phyloP scores from a whole-genome alignment of 1,140 invertebrate species.

The Neodiprion lecontei region DNA sequence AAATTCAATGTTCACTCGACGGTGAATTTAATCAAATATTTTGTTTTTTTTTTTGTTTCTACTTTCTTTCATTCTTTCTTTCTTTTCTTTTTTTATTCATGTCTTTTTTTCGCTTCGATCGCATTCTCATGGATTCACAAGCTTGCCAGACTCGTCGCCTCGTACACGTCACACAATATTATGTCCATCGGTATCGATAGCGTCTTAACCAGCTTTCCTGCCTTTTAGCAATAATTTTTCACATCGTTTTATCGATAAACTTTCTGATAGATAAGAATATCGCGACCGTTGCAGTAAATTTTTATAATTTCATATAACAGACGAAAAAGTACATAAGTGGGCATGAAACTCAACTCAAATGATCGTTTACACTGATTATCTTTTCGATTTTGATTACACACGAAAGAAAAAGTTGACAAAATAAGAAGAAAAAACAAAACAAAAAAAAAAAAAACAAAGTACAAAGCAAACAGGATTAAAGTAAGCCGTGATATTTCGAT shows the following conservation, averaged over 20 bases:
- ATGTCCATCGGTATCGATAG: not conserved
- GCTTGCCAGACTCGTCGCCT: not conserved
- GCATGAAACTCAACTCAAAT: not conserved
- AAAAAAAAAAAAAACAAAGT: not conserved
- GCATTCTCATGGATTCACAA: not conserved
- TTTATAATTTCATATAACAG: not conserved
- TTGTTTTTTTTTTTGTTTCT: not conserved
- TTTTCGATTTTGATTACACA: not conserved
- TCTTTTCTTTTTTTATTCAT: not conserved
- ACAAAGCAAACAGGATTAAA: too few relatives aligned
- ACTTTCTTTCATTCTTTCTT: not conserved
- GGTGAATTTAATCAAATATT: not conserved
- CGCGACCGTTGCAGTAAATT: not conserved
- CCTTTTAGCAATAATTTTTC: too few relatives aligned
- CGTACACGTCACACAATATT: not conserved
- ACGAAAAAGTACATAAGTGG: not conserved
- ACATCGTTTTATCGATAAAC: not conserved
- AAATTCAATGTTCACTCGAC: constrained; percentile 33
- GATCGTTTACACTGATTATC: not conserved
- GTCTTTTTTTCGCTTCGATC: not conserved
- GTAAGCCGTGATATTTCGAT: too few relatives aligned
- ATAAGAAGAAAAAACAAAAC: not conserved
- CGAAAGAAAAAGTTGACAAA: not conserved
- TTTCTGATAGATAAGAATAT: not conserved
- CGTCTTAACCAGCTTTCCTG: too few relatives aligned